Evolutionary conservation across 2,888 invertebrate genomes (phyloP).

Genomic region (Drosophila fulvimacula): DNA sequence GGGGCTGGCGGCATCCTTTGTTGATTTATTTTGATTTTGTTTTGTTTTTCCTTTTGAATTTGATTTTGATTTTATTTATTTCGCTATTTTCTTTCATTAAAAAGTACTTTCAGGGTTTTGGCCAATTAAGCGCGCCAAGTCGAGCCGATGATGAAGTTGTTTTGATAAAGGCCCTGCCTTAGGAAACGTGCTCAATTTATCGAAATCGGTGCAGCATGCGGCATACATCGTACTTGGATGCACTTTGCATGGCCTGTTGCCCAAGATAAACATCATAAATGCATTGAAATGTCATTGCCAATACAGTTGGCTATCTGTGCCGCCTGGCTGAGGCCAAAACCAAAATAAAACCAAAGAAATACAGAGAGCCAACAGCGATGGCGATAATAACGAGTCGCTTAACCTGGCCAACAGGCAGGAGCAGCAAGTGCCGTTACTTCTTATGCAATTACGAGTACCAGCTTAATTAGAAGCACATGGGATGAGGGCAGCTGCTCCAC

Average conservation of each 20-base stretch:
- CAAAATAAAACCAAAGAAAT: background rate
- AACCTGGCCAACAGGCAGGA: conserved; percentile 44
- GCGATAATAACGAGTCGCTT: conserved; percentile 69
- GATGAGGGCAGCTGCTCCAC: conserved; percentile 31
- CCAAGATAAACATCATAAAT: conserved; percentile 82
- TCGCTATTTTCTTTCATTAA: conserved; percentile 46
- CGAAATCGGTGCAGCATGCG: conserved; percentile 75
- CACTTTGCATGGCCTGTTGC: conserved; percentile 70
- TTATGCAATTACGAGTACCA: conserved; percentile 74
- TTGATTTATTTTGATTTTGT: conserved; percentile 29
- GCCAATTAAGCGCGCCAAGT: conserved; percentile 65
- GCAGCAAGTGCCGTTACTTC: conserved; percentile 72
- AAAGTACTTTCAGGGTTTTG: conserved; percentile 49
- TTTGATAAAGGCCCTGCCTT: conserved; percentile 78
- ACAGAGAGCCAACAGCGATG: conserved; percentile 49
- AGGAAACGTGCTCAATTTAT: conserved; percentile 77
- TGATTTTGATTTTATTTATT: background rate
- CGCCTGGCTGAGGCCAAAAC: conserved; percentile 42
- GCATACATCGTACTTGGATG: conserved; percentile 17
- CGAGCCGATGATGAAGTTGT: conserved; percentile 75
- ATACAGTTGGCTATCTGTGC: conserved; percentile 68
- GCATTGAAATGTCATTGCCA: conserved; percentile 83
- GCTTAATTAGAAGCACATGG: conserved; percentile 71
- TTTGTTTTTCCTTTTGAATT: too few species aligned
- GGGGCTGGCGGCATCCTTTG: conserved; percentile 59